These are phyloP conservation scores for Scaptomyza pallida DNA, from an alignment of 1,140 invertebrate species.

Conservation along the genomic window DNA sequence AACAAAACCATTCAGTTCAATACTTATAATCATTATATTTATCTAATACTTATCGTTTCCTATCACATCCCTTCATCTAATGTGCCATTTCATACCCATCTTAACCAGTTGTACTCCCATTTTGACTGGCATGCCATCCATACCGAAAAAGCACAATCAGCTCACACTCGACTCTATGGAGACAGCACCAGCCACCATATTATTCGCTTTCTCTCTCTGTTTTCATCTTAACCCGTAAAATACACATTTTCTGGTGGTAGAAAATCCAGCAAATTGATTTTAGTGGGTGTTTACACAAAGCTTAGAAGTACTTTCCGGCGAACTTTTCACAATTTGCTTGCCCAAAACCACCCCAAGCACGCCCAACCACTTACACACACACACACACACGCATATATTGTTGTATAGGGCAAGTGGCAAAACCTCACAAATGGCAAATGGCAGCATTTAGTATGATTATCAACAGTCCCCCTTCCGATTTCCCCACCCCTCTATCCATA, in stretches of 20 bases:
- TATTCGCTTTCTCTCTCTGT: conserved; percentile 11
- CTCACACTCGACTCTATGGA: conserved; percentile 1
- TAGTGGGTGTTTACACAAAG: conserved; percentile 83
- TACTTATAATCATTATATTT: conserved; percentile 20
- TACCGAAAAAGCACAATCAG: conserved; percentile 40
- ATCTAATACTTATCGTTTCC: conserved; percentile 21
- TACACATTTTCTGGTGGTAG: conserved; percentile 82
- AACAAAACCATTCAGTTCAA: conserved; percentile 1
- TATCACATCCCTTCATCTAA: conserved; percentile 23
- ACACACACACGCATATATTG: conserved; percentile 40
- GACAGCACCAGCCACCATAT: not conserved
- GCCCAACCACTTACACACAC: conserved; percentile 40
- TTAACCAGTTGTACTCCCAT: conserved; percentile 29
- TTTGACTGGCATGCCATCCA: not conserved
- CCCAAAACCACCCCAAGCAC: conserved; percentile 52
- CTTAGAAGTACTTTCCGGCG: conserved; percentile 75
- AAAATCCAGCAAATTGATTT: conserved; percentile 84
- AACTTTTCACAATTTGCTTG: conserved; percentile 79
- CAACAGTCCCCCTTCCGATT: conserved; percentile 34
- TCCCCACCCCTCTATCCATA: not conserved
- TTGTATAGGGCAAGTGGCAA: conserved; percentile 78
- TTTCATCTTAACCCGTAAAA: conserved; percentile 71
- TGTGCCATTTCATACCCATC: conserved; percentile 36
- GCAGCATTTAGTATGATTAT: conserved; percentile 83
- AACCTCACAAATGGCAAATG: conserved; percentile 84